Evolutionary conservation across 2,113 vertebrate genomes (phyloP), one percentile per base, ranked within the genome.

Genomic region (Etheostoma cragini): DNA sequence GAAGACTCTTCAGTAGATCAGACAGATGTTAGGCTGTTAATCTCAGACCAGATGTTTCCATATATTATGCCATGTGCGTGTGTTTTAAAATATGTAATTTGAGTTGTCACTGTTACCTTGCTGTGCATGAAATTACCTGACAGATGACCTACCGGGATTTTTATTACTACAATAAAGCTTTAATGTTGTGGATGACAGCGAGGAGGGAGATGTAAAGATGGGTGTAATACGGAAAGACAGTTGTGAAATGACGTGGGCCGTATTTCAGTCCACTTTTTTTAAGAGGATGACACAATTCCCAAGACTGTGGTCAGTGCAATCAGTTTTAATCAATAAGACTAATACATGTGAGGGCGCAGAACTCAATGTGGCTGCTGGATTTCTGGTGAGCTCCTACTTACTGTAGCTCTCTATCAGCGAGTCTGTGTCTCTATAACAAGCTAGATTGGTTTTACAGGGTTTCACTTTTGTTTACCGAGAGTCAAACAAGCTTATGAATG

Each of bases 1-100:
- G 24, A 67, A 38, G 58, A 76, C 52, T 75, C 72, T 12, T 81
- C 11, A 65, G 50, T 33, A 82, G 69, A 85, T 87, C 69, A 83
- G 63, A 78, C 56, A 54, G 26, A 76, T 69, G 53, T 70, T 53
- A 63, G 61, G 69, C 65, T 72, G 72, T 49, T 86, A 58, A 58
- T 75, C 78, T 64, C 53, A 60, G 22, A 35, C 12, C 24, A 61
- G 38, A 76, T 67, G 7, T 35, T 60, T 60, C 33, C 42, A 62
- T 19, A 52, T 10, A 42, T 53, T 7, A 26, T n/a, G 11, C 15
- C 5, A 38, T 4, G 21, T 72, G 4, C 17, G 50, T 33, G n/a
- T 21, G 16, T 47, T 16, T 17, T 22, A n/a, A 78, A 21, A 62
- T 47, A 30, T n/a, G 10, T 13, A 16, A 38, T 35, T 14, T 14